Evolutionary conservation across 2,797 vertebrate species (phyloP), one percentile per base, ranked within the genome.

Genomic region (Numenius phaeopus): DNA sequence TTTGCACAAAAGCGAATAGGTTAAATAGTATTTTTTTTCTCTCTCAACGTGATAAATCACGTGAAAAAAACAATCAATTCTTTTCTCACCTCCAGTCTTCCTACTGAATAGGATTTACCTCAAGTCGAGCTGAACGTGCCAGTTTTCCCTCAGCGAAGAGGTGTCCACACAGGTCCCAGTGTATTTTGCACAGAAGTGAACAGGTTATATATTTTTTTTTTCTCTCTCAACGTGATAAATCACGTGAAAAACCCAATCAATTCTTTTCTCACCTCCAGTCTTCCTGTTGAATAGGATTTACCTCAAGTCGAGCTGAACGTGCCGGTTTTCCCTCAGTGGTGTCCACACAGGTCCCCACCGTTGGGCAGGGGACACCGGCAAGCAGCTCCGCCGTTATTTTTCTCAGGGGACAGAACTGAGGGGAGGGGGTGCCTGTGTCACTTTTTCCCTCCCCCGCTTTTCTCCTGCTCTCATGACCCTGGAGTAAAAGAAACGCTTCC

Each of bases 321-420:
- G 7, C 5, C 5, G 0, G 2, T 26, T 66, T n/a, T 42, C 5
- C 29, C 29, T 17, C 3, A 5, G 9, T 0, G 30, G 2, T 0
- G 7, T 3, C 27, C 55, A 10, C 2, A 2, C 7, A 3, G 34
- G 11, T 5, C 32, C 34, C 34, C 24, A 29, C 1, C 1, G 21
- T 1, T 1, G 11, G 16, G 9, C 14, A n/a, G 37, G 17, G 14
- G 10, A 12, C 5, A 15, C 3, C 5, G 23, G 11, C 11, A 23
- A 10, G 26, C 0, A 26, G 7, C 42, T 2, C 30, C 3, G 18
- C 42, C 2, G 10, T 11, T 55, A 1, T 22, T 52, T 37, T 18
- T 2, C 15, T 0, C 16, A 10, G 13, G 7, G 10, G 9, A 8
- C n/a, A 37, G 32, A 11, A 30, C 4, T 0, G 12, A 4, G 5